Evolutionary conservation across 2,113 vertebrate species (phyloP).

Genomic region (Osmerus mordax): DNA sequence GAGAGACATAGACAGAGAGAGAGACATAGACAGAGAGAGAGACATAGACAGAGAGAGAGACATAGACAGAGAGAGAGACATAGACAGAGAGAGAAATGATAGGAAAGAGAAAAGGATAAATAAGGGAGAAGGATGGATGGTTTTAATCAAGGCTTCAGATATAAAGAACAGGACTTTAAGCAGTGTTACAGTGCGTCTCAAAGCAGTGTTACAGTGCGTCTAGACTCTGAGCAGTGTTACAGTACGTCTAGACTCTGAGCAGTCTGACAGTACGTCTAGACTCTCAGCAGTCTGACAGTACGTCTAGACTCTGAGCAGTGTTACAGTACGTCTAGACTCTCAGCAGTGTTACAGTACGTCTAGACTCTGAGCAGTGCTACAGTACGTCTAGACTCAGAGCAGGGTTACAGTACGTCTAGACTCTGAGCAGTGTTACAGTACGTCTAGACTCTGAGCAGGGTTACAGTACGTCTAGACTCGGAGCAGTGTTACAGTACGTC

Average conservation of each 20-base stretch:
- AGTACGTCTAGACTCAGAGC: neutral
- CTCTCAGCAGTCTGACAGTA: neutral
- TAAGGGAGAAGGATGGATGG: neutral
- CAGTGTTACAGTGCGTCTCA: neutral
- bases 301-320: neutral
- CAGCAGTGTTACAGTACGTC: too few species aligned
- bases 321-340: neutral
- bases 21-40: too few species aligned
- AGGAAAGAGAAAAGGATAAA: neutral
- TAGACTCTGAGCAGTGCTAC: neutral
- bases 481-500: neutral
- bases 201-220: neutral
- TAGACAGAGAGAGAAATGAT: neutral
- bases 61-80: too few species aligned
- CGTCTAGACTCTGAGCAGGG: neutral
- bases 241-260: neutral
- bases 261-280: neutral
- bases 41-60: too few species aligned
- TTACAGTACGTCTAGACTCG: neutral
- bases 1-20: neutral
- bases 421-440: too few species aligned
- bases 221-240: too few species aligned
- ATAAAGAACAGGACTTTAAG: neutral
- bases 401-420: neutral
- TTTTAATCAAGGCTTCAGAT: neutral